Evolutionary conservation across 2,797 vertebrate genomes (phyloP).

Genomic region (Alcedo quadribrachys): DNA sequence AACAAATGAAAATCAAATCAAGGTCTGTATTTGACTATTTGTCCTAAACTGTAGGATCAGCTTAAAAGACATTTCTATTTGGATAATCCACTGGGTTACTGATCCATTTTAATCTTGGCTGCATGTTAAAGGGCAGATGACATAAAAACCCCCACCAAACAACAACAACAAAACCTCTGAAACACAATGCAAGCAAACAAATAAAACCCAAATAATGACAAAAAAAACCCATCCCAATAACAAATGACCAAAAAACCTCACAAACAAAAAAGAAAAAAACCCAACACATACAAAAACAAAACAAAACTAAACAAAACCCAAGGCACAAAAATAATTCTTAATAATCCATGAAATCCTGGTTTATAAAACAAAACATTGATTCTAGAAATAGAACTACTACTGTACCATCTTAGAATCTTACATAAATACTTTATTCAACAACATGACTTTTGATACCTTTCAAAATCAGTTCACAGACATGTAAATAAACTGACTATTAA

Average conservation of each 20-base stretch:
- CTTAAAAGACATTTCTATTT: background rate
- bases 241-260: too few species aligned
- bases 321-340: background rate
- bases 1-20: background rate
- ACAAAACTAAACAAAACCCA: background rate
- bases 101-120: background rate
- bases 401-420: background rate
- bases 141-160: too few species aligned
- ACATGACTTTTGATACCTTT: background rate
- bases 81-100: background rate
- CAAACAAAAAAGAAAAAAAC: too few species aligned
- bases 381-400: background rate
- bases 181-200: too few species aligned
- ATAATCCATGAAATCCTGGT: background rate
- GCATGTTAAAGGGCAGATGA: background rate
- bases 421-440: background rate
- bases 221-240: too few species aligned
- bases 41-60: background rate
- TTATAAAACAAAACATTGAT: background rate
- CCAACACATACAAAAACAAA: background rate
- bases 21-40: background rate
- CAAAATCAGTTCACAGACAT: background rate
- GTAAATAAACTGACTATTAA: background rate
- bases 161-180: too few species aligned
- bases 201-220: too few species aligned